Evolutionary conservation across 2,888 invertebrate genomes (phyloP).

Genomic region (Tetheella fluctuosa): DNA sequence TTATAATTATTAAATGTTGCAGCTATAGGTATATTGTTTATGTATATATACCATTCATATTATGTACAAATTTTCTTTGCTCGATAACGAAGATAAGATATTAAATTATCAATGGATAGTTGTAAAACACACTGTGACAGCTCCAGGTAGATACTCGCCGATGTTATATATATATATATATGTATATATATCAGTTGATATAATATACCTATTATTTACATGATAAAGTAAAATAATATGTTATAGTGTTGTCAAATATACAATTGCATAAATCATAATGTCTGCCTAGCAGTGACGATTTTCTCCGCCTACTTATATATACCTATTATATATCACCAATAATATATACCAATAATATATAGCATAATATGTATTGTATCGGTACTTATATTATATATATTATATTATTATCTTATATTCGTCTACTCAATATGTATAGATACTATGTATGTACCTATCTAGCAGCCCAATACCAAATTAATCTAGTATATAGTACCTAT

Average conservation of each 20-base stretch:
- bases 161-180: background rate
- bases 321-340: background rate
- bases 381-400: too few relatives aligned
- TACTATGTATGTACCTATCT: too few relatives aligned
- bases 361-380: too few relatives aligned
- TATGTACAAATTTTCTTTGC: background rate
- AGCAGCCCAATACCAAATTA: too few relatives aligned
- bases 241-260: background rate
- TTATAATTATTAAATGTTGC: too few relatives aligned
- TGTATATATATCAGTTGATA: conserved; percentile 12
- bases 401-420: too few relatives aligned
- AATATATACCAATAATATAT: too few relatives aligned
- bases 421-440: too few relatives aligned
- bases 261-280: background rate
- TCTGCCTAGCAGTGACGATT: background rate
- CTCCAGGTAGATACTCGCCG: background rate
- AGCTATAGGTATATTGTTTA: too few relatives aligned
- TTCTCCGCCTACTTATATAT: conserved; percentile 1
- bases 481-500: too few relatives aligned
- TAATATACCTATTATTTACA: background rate
- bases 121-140: conserved; percentile 3
- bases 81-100: conserved; percentile 5
- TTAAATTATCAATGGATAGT: conserved; percentile 1
- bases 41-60: too few relatives aligned
- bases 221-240: conserved; percentile 10